Conservation (phyloP, 2,888 invertebrate genomes). For the Aethes cnicana region DNA sequence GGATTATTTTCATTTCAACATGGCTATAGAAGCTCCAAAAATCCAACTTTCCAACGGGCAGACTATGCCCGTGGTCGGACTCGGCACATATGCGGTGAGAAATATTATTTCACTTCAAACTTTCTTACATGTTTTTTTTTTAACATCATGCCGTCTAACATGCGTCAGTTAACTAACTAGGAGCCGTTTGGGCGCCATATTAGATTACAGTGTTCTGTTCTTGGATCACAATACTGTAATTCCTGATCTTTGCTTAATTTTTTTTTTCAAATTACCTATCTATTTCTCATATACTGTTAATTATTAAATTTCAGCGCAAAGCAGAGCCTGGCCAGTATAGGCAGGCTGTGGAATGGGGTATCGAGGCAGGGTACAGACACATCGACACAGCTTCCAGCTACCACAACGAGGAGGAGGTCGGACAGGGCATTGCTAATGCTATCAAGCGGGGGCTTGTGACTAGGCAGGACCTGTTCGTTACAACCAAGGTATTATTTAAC, state of each 20-base stretch:
- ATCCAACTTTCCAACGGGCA: slow-evolving; percentile 76
- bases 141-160: too few relatives aligned
- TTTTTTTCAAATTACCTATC: too few relatives aligned
- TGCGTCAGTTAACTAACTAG: too few relatives aligned
- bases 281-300: too few relatives aligned
- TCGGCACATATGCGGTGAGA: slow-evolving; percentile 85
- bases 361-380: slow-evolving; percentile 77
- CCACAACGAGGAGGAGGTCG: slow-evolving; percentile 76
- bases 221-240: too few relatives aligned
- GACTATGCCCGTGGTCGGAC: slow-evolving; percentile 84
- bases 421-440: slow-evolving; percentile 69
- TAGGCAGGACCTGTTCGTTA: slow-evolving; percentile 77
- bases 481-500: slow-evolving; percentile 71
- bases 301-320: slow-evolving; percentile 51
- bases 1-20: slow-evolving; percentile 34
- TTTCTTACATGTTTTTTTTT: too few relatives aligned
- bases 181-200: too few relatives aligned
- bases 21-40: slow-evolving; percentile 57
- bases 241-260: too few relatives aligned
- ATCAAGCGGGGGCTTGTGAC: slow-evolving; percentile 71
- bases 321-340: slow-evolving; percentile 57
- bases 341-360: slow-evolving; percentile 74
- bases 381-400: slow-evolving; percentile 80
- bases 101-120: slow-evolving; percentile 1
- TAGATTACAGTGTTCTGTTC: too few relatives aligned